Conservation (phyloP, 2,888 invertebrate genomes). For the Synanthedon andrenaeformis region DNA sequence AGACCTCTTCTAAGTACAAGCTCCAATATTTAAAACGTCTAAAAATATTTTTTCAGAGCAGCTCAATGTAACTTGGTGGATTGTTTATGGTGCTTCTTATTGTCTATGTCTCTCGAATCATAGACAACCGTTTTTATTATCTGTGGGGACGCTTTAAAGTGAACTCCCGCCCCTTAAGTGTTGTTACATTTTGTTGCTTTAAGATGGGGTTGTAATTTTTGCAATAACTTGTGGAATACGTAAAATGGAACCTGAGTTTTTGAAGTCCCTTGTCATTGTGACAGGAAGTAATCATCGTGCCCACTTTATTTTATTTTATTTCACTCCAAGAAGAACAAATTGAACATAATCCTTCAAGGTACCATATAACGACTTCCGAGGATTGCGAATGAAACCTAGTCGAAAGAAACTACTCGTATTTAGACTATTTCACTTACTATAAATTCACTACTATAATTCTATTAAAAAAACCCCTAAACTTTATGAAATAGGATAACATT, state of each 20-base stretch:
- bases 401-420: too few species aligned
- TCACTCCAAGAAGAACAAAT: too few species aligned
- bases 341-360: too few species aligned
- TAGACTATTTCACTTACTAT: too few species aligned
- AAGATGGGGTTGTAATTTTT: constrained; percentile 36
- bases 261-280: too few species aligned
- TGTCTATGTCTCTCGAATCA: constrained; percentile 49
- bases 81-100: constrained; percentile 52
- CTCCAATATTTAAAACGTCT: background rate
- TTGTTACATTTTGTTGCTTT: constrained; percentile 40
- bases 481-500: too few species aligned
- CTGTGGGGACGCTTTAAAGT: constrained; percentile 59
- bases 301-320: too few species aligned
- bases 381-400: too few species aligned
- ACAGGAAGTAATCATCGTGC: too few species aligned
- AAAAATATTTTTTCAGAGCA: background rate
- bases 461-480: too few species aligned
- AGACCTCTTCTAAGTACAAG: constrained; percentile 13
- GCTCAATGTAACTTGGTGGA: constrained; percentile 24
- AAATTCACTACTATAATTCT: too few species aligned
- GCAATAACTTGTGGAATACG: constrained; percentile 4
- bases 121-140: constrained; percentile 65
- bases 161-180: constrained; percentile 48
- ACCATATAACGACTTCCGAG: too few species aligned
- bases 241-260: background rate